Evolutionary conservation across 2,888 invertebrate species (phyloP).

Genomic region (Hedychridium roseum): DNA sequence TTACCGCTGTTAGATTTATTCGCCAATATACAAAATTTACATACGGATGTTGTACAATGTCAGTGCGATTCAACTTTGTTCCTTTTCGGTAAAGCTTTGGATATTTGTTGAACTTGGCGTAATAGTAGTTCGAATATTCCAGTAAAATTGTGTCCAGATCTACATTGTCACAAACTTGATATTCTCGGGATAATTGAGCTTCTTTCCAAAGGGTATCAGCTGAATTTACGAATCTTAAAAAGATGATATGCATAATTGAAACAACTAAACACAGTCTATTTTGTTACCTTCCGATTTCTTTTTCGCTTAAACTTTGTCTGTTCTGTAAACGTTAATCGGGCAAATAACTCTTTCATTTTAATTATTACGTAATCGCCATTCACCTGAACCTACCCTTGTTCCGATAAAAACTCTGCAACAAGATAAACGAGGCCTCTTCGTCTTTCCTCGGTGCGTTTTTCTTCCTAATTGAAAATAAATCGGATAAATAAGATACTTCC

Average conservation of each 20-base stretch:
- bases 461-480: conserved; percentile 47
- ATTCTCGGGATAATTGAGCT: conserved; percentile 75
- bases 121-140: conserved; percentile 89
- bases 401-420: conserved; percentile 73
- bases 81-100: conserved; percentile 85
- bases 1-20: neutral
- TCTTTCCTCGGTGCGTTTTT: conserved; percentile 49
- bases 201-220: conserved; percentile 75
- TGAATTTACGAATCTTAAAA: conserved; percentile 67
- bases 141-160: conserved; percentile 87
- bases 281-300: too few relatives aligned
- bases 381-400: conserved; percentile 70
- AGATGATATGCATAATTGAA: conserved; percentile 2
- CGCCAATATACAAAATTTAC: neutral
- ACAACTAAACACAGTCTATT: too few relatives aligned
- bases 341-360: too few relatives aligned
- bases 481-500: too few relatives aligned
- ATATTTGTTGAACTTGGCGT: conserved; percentile 84
- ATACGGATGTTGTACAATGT: conserved; percentile 4
- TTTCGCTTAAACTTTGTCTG: too few relatives aligned
- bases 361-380: too few relatives aligned
- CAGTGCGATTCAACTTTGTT: conserved; percentile 67
- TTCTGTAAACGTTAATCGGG: too few relatives aligned
- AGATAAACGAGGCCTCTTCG: conserved; percentile 67
- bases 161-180: conserved; percentile 88